Evolutionary conservation across 2,797 vertebrate species (phyloP), one percentile per base, ranked within the genome.

Genomic region (Gambusia yucatana): DNA sequence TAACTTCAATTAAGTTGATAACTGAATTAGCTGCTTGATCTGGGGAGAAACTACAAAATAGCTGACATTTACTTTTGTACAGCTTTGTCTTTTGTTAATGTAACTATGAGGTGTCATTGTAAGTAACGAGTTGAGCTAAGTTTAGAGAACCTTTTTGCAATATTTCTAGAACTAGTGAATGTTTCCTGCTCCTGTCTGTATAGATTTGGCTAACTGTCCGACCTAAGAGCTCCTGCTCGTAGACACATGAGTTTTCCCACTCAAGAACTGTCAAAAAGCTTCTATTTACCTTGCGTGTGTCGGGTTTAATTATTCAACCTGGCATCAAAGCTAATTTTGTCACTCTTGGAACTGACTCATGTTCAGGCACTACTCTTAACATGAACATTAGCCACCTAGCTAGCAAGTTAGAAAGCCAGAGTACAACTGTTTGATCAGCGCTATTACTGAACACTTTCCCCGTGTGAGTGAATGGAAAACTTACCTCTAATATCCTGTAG

Each of bases 401-500:
- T 87, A 83, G 81, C 83, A 46, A 85, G 81, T 90, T 86, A 65
- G 22, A 48, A 17, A 67, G 73, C 72, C 72, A 1, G 50, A 86
- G 83, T 73, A 75, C 78, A 81, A 88, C 63, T 84, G 88, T 50
- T 73, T 80, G 84, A 90, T 88, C 91, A 93, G 76, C 87, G 50
- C 33, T 48, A 84, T 9, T 79, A 72, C 78, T 82, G 61, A 75
- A 55, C 84, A 89, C 93, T 92, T 90, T 73, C 43, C 46, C 44
- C 43, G 41, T 36, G 82, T n/a, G 85, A 50, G 59, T 73, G 57
- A 61, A 48, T 7, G 25, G 30, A 9, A 69, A 81, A 93, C 95
- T 93, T 87, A 96, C 96, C 95, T 93, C 83, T 77, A 28, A 89
- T 85, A n/a, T 89, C 79, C 39, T 44, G 79, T 74, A 95, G 83